A percentile compares a stretch with the other conserved stretches of the same genome.
Evolutionary conservation across 2,888 invertebrate species (phyloP).

Genomic region (Thera obeliscata): DNA sequence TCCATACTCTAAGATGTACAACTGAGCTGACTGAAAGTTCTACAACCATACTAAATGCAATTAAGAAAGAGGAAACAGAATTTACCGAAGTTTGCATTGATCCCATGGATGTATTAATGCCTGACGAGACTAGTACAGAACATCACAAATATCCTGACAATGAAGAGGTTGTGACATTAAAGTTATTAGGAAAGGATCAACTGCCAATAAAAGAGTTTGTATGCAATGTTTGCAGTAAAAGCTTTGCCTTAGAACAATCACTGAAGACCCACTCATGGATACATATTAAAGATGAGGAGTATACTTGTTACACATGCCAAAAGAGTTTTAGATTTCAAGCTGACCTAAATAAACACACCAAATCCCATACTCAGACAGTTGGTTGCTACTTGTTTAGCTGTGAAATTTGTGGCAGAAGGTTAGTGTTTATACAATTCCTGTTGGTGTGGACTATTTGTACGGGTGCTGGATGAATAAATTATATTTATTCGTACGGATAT

Average conservation of each 20-base stretch:
- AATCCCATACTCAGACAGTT: constrained; percentile 65
- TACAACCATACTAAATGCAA: constrained; percentile 13
- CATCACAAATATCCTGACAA: constrained; percentile 6
- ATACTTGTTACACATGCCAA: constrained; percentile 70
- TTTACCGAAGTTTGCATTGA: constrained; percentile 36
- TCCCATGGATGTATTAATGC: constrained; percentile 18
- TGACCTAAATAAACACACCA: constrained; percentile 86
- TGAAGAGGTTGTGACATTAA: constrained; percentile 67
- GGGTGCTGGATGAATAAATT: too few species aligned
- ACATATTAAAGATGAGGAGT: constrained; percentile 65
- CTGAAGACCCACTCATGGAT: constrained; percentile 86
- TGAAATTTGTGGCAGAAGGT: constrained; percentile 22
- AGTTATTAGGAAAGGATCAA: constrained; percentile 52
- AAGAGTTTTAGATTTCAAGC: constrained; percentile 86
- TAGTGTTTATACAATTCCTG: background rate
- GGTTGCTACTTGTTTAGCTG: constrained; percentile 2
- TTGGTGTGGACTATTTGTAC: too few species aligned
- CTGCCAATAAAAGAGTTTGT: constrained; percentile 65
- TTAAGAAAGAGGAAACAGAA: constrained; percentile 44
- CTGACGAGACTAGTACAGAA: constrained; percentile 7
- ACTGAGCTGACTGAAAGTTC: constrained; percentile 4
- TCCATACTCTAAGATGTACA: constrained; percentile 47
- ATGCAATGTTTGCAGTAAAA: constrained; percentile 82
- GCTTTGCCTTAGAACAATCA: constrained; percentile 84
- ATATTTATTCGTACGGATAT: too few species aligned